Conservation (phyloP, 2,888 invertebrate genomes). For the Synergus laeviventris region DNA sequence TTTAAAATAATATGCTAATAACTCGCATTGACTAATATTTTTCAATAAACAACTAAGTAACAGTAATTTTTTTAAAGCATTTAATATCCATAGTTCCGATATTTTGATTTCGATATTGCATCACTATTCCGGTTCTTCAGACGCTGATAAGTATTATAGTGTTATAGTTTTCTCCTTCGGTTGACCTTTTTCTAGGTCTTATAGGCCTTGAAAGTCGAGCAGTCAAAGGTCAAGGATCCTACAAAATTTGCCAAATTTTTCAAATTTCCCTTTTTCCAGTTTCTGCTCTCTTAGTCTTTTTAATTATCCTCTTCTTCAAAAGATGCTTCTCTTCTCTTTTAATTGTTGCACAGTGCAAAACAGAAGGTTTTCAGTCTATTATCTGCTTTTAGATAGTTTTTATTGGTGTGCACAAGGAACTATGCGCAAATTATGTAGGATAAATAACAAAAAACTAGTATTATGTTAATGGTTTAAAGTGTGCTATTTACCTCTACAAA, state of each 20-base stretch:
- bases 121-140: constrained; percentile 38
- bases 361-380: neutral
- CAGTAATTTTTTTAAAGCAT: no score
- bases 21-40: no score
- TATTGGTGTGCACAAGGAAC: no score
- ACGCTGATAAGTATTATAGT: neutral
- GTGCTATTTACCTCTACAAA: no score
- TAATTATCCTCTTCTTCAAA: neutral
- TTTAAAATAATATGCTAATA: no score
- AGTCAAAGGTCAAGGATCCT: neutral
- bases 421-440: no score
- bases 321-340: neutral
- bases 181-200: constrained; percentile 15
- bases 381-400: no score
- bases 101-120: no score
- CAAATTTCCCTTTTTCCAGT: neutral
- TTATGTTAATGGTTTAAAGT: no score
- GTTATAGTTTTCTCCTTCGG: neutral
- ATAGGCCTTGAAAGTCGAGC: constrained; percentile 4
- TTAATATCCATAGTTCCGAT: no score
- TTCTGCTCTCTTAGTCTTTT: constrained; percentile 11
- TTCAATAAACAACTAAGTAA: no score
- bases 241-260: neutral
- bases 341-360: neutral
- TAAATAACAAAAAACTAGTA: no score